phyloP scores from a whole-genome alignment of 2,113 vertebrate genomes.

The Motacilla alba region DNA sequence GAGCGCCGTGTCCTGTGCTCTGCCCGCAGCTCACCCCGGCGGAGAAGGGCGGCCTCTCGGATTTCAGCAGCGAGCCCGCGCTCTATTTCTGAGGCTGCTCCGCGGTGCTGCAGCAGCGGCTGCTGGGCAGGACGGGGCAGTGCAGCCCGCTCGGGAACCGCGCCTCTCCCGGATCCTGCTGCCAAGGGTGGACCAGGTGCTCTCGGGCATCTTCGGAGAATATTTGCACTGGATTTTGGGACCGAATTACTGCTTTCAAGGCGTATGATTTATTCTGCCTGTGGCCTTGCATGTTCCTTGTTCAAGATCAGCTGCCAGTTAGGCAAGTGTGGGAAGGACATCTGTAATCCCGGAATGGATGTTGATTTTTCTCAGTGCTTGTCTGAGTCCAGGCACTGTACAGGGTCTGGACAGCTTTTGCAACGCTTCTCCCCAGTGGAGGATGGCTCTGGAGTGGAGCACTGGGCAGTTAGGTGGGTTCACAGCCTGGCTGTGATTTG shows the following conservation, averaged over 20 bases:
- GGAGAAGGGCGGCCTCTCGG: conserved; percentile 82
- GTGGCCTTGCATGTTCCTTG: conserved; percentile 58
- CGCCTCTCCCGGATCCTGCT: background rate
- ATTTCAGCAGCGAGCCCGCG: conserved; percentile 95
- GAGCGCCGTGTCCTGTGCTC: background rate
- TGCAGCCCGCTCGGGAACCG: background rate
- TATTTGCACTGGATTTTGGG: conserved; percentile 54
- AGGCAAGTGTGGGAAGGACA: background rate
- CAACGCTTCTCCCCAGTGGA: background rate
- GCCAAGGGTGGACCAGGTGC: conserved; percentile 9
- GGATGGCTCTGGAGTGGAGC: background rate
- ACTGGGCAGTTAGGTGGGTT: background rate
- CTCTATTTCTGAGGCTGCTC: conserved; percentile 87
- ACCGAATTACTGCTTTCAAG: background rate
- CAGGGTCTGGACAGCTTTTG: background rate
- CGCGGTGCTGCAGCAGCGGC: conserved; percentile 14
- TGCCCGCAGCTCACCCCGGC: conserved; percentile 87
- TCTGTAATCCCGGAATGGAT: background rate
- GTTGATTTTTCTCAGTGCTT: background rate
- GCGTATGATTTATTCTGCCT: background rate
- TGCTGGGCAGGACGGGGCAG: background rate
- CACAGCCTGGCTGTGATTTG: background rate
- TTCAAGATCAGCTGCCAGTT: background rate
- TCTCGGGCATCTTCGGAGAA: background rate
- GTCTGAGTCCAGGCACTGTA: background rate